phyloP scores from a whole-genome alignment of 1,140 invertebrate species.

The Tribolium madens region DNA sequence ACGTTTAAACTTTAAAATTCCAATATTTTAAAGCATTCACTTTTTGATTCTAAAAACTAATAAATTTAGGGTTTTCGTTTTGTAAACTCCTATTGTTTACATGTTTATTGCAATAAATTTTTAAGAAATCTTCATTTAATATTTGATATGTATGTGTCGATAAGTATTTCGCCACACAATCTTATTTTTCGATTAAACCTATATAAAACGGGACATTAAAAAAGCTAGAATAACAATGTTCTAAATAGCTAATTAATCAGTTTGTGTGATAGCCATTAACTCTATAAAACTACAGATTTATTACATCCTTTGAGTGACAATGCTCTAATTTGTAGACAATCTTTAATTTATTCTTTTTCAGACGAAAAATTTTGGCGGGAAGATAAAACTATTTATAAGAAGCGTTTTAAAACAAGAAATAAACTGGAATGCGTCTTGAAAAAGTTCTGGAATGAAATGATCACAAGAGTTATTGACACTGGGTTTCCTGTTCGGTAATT shows the following conservation, averaged over 20 bases:
- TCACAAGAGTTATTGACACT: slow-evolving; percentile 13
- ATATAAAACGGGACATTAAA: no score
- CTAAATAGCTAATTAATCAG: neutral
- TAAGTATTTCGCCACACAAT: no score
- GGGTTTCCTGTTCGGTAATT: slow-evolving; percentile 11
- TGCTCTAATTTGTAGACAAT: neutral
- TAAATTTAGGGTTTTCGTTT: no score
- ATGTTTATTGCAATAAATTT: no score
- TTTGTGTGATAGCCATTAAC: neutral
- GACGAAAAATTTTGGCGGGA: neutral
- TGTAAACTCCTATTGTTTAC: no score
- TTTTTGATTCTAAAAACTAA: no score
- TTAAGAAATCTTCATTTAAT: no score
- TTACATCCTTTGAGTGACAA: neutral
- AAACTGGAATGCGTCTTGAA: neutral
- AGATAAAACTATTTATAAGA: neutral
- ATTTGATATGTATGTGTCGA: no score
- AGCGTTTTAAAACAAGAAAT: neutral
- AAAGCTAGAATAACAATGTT: neutral
- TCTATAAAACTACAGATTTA: neutral
- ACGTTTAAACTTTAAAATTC: no score
- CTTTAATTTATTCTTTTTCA: neutral
- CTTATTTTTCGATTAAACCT: no score
- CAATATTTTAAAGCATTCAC: no score
- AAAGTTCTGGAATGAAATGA: neutral